Base-by-base conservation (phyloP, 1,140 invertebrate genomes). In the Formica selysi region DNA sequence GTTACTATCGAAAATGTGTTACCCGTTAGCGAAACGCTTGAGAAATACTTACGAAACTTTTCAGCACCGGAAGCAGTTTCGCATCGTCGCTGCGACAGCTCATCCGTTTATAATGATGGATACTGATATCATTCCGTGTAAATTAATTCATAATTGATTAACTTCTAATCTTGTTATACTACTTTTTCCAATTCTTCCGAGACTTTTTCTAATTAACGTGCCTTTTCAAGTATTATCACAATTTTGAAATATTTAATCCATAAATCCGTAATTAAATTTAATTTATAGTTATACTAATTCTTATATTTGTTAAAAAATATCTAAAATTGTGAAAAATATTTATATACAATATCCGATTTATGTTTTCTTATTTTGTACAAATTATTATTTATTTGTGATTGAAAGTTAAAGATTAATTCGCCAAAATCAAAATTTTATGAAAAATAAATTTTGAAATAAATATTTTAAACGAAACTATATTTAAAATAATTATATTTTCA, bases 1-100 rank as follows among this genome's bases (percentile, higher is more conserved):
- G 78, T 84, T 73, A 78, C 78, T 76, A 68, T 84, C 76, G 85
- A 81, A 86, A 86, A 86, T 83, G 78, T 86, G 78, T 86, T 86
- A 61, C 29, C 85, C 65, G 54, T 86, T 83, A 83, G 54, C 67
- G 38, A 67, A 32, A 13, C 64, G 67, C 57, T 80, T 29, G 54
- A 65, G 62, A 80, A 85, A 80, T 85, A 85, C 84, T 85, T 85
- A 85, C 29, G 32, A 22, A 85, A 78, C 48, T 85, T 68, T 80
- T 80, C 76, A 73, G 29, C 68, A 59, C 8, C 38, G 57, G 38
- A 83, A 74, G 68, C 68, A 73, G 68, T 74, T 74, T 48, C n/a
- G 44, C 54, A 44, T 8, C 51, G 38, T 38, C 38, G 38, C 54
- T 48, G 68, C 29, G 68, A 83, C 48, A 19, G n/a, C 51, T 62